phyloP scores from a whole-genome alignment of 2,888 invertebrate species.

The Eubasilissa splendida region DNA sequence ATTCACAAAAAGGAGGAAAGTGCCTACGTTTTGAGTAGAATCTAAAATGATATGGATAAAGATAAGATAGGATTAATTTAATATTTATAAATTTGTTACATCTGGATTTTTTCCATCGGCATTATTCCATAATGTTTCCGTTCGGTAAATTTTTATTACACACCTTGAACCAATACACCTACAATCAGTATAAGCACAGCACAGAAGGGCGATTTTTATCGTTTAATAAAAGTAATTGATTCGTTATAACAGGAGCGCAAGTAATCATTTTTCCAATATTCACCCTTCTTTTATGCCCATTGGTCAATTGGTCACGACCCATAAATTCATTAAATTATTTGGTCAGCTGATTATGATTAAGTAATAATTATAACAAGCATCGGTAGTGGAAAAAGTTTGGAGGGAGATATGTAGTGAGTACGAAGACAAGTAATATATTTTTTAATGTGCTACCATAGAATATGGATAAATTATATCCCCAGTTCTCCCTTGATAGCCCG shows the following conservation, averaged over 20 bases:
- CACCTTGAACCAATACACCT: too few species aligned
- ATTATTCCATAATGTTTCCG: too few species aligned
- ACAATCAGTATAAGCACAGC: background rate
- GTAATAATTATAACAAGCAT: constrained; percentile 2
- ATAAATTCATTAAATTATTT: constrained; percentile 32
- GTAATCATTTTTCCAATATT: constrained; percentile 21
- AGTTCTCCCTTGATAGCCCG: background rate
- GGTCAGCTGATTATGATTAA: constrained; percentile 7
- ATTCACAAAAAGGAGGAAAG: too few species aligned
- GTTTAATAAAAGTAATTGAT: constrained; percentile 27
- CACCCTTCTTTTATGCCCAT: constrained; percentile 20
- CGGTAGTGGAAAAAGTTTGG: background rate
- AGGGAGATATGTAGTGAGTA: background rate
- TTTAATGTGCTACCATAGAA: constrained; percentile 1
- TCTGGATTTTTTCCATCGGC: too few species aligned
- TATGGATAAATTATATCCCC: background rate
- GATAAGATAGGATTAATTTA: too few species aligned
- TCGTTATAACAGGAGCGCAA: constrained; percentile 6
- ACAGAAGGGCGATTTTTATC: constrained; percentile 6
- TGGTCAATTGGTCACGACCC: constrained; percentile 36
- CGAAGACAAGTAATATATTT: background rate
- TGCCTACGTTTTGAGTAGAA: too few species aligned
- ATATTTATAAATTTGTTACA: too few species aligned
- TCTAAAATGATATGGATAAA: too few species aligned
- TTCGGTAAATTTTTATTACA: too few species aligned